Percentiles rank a stretch among this genome's conserved stretches.
Evolutionary conservation across 2,797 vertebrate genomes (phyloP).

Genomic region (Leontopithecus rosalia): DNA sequence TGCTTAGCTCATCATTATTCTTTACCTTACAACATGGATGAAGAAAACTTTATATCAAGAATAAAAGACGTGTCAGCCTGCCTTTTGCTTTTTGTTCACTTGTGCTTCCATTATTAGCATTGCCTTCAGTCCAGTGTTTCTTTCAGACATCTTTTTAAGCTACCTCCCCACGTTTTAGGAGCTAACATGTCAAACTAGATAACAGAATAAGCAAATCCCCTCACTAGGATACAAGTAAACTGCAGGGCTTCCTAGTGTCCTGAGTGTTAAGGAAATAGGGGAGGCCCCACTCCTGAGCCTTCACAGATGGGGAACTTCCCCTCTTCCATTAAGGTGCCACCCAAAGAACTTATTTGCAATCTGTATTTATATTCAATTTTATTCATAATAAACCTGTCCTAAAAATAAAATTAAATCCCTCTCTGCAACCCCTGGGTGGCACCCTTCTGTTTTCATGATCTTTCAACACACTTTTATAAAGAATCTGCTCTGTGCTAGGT

Average conservation of each 20-base stretch:
- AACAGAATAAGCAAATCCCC: not conserved
- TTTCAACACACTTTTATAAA: not conserved
- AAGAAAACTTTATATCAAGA: not conserved
- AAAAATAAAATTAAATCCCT: not conserved
- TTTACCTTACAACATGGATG: not conserved
- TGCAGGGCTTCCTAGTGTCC: not conserved
- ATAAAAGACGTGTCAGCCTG: not conserved
- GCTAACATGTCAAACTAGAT: not conserved
- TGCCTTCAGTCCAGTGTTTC: not conserved
- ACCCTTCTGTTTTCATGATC: not conserved
- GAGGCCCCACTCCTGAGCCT: not conserved
- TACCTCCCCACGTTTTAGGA: not conserved
- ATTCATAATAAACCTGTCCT: not conserved
- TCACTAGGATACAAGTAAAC: not conserved
- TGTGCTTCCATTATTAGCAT: not conserved
- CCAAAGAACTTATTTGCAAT: not conserved
- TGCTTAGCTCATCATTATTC: not conserved
- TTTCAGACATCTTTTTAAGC: not conserved
- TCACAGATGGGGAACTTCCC: not conserved
- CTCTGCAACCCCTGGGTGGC: not conserved
- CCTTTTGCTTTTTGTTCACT: not conserved
- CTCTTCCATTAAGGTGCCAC: not conserved
- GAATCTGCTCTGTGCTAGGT: not conserved
- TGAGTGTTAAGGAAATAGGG: not conserved
- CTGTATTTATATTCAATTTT: not conserved